Evolutionary conservation across 2,113 vertebrate genomes (phyloP).

Genomic region (Syngnathus typhle): DNA sequence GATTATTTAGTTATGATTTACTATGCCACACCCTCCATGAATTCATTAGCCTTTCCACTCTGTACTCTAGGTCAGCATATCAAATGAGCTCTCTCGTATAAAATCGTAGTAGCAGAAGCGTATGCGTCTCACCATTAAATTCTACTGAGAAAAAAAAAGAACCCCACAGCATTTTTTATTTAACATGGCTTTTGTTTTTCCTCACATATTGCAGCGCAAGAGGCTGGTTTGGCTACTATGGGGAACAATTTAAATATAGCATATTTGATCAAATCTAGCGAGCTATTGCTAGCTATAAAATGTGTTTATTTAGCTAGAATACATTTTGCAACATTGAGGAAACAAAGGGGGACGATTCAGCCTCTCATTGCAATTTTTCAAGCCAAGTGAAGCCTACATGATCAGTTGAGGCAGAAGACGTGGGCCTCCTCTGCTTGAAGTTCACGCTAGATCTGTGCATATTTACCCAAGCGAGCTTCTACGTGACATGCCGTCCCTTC

Average conservation of each 20-base stretch:
- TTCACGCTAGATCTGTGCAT: slow-evolving; percentile 36
- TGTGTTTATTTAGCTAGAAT: too few relatives aligned
- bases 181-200: too few relatives aligned
- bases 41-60: background rate
- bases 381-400: slow-evolving; percentile 30
- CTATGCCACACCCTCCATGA: background rate
- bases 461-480: slow-evolving; percentile 29
- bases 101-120: background rate
- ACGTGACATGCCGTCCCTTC: slow-evolving; percentile 16
- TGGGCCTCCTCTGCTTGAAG: slow-evolving; percentile 11
- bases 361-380: slow-evolving; percentile 3
- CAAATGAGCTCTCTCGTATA: background rate
- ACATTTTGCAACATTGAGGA: too few relatives aligned
- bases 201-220: too few relatives aligned
- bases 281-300: too few relatives aligned
- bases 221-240: too few relatives aligned
- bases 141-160: background rate
- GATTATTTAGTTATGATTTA: background rate
- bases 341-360: too few relatives aligned
- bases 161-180: too few relatives aligned
- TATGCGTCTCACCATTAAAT: background rate
- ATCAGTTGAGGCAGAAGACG: slow-evolving; percentile 25
- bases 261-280: too few relatives aligned
- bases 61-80: background rate
- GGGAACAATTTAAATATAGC: too few relatives aligned